Evolutionary conservation across 2,888 invertebrate species (phyloP).

Genomic region (Orthosia incerta): DNA sequence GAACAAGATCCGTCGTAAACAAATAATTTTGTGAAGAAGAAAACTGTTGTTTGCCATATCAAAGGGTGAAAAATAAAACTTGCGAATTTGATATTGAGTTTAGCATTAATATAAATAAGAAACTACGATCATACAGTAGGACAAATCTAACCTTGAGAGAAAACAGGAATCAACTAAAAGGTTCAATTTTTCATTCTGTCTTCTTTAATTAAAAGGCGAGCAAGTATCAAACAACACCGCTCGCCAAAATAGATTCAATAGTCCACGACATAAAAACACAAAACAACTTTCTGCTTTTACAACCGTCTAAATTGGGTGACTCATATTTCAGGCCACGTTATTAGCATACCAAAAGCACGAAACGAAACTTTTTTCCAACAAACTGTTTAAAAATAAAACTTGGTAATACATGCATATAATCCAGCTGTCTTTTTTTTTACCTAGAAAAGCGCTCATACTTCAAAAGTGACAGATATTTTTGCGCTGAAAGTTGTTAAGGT

Average conservation of each 20-base stretch:
- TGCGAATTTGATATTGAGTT: too few relatives aligned
- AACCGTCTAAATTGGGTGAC: constrained; percentile 15
- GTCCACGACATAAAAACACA: constrained; percentile 4
- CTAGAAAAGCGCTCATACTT: neutral
- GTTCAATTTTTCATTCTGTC: neutral
- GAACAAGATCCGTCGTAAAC: neutral
- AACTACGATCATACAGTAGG: neutral
- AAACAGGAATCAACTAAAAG: neutral
- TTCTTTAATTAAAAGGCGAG: neutral
- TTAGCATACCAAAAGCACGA: constrained; percentile 36
- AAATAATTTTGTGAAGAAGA: neutral
- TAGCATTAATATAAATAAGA: neutral
- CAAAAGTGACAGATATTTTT: neutral
- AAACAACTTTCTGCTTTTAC: constrained; percentile 15
- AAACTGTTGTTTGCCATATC: neutral
- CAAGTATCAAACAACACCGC: neutral
- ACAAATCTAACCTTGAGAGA: neutral
- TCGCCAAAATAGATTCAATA: neutral
- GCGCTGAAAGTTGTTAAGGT: too few relatives aligned
- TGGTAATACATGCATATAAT: neutral
- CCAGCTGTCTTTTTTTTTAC: neutral
- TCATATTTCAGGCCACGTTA: constrained; percentile 15
- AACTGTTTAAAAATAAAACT: constrained; percentile 16
- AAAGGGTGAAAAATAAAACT: neutral
- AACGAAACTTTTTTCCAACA: constrained; percentile 1